Conservation (phyloP, 2,797 vertebrate genomes). For the Paramormyrops hopkinsi region DNA sequence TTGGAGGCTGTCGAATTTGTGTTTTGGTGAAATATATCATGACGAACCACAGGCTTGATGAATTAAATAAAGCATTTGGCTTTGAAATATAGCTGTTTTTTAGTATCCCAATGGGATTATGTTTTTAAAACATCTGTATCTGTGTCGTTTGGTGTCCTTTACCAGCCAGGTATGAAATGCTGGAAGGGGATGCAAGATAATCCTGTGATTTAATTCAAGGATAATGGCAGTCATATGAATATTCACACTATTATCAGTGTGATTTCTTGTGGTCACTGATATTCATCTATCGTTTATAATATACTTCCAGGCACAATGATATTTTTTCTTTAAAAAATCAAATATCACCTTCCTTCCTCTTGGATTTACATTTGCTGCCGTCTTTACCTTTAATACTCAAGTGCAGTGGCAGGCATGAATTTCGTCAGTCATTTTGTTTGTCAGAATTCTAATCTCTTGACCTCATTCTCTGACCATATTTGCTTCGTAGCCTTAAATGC, state of each 20-base stretch:
- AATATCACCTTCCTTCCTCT: neutral
- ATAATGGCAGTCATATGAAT: neutral
- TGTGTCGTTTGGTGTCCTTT: neutral
- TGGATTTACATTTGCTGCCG: neutral
- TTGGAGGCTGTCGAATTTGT: neutral
- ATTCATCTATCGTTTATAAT: neutral
- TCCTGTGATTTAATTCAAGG: conserved; percentile 1
- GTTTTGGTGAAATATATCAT: neutral
- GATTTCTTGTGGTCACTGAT: neutral
- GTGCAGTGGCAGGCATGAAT: neutral
- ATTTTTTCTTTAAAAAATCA: neutral
- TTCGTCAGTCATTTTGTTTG: neutral
- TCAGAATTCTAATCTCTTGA: neutral
- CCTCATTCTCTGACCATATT: neutral
- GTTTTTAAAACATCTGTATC: neutral
- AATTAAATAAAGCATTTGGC: neutral
- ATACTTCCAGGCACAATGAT: neutral
- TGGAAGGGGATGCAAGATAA: neutral
- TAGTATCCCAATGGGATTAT: neutral
- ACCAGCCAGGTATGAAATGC: neutral
- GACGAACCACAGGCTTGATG: neutral
- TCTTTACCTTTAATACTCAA: neutral
- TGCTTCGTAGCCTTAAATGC: neutral
- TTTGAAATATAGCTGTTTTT: neutral
- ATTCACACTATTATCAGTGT: neutral